Conservation (phyloP, 2,888 invertebrate species). For the Latrodectus hesperus region DNA sequence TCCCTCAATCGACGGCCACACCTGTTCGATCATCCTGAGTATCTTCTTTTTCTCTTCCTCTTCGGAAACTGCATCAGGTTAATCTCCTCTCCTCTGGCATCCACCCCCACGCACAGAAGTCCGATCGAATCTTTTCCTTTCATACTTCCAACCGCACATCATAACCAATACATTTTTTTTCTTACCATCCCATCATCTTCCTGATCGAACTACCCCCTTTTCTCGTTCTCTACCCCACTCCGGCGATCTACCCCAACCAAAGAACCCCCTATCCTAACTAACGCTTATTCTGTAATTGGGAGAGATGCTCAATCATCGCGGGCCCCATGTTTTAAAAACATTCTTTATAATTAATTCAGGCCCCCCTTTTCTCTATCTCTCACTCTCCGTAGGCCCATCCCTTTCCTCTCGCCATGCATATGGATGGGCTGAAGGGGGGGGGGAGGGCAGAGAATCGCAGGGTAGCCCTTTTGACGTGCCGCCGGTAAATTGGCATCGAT, state of each 20-base stretch:
- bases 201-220: conserved; percentile 13
- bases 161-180: not conserved
- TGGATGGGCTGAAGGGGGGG: not conserved
- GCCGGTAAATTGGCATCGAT: conserved; percentile 67
- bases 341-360: conserved; percentile 68
- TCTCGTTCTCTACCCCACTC: not conserved
- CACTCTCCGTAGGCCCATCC: not conserved
- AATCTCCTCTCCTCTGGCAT: not conserved
- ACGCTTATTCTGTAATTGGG: conserved; percentile 35
- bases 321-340: conserved; percentile 59
- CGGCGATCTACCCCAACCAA: not conserved
- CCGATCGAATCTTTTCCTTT: conserved; percentile 6
- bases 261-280: conserved; percentile 2
- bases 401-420: not conserved
- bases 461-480: conserved; percentile 49
- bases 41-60: conserved; percentile 4
- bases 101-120: conserved; percentile 8
- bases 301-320: conserved; percentile 51
- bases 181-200: not conserved
- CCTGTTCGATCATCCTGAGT: conserved; percentile 18
- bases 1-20: not conserved
- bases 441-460: not conserved
- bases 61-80: conserved; percentile 2
- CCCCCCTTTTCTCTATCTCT: conserved; percentile 6
- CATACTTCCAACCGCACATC: not conserved